Percentiles rank a stretch among this genome's conserved stretches.
Conservation (phyloP, 2,888 invertebrate species). For the Pyrocoelia pectoralis region DNA sequence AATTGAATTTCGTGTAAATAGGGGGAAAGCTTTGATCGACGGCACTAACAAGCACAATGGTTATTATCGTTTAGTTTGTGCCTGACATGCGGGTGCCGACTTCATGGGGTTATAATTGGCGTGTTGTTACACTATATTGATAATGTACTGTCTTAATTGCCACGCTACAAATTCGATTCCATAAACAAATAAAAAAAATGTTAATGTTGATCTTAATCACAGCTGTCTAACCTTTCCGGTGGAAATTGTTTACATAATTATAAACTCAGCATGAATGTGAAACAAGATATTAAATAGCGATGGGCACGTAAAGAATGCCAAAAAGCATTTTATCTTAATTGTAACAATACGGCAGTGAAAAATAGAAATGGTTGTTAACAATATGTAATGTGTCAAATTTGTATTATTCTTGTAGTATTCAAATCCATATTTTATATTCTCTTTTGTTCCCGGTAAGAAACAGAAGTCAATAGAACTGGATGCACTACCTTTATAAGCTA, state of each 20-base stretch:
- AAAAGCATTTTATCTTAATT: background rate
- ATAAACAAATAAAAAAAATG: background rate
- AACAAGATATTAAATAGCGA: background rate
- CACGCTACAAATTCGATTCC: no score
- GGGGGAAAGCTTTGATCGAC: no score
- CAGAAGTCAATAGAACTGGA: constrained; percentile 24
- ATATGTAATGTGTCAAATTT: constrained; percentile 7
- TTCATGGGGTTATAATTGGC: no score
- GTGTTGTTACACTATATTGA: no score
- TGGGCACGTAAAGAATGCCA: constrained; percentile 1
- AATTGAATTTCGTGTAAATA: no score
- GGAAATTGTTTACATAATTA: background rate
- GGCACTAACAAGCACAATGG: no score
- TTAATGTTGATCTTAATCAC: background rate
- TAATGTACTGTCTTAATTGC: no score
- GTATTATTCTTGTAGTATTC: background rate
- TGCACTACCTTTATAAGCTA: constrained; percentile 31
- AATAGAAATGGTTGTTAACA: background rate
- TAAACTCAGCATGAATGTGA: constrained; percentile 1
- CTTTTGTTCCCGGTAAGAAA: constrained; percentile 13
- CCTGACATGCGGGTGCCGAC: no score
- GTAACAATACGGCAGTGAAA: background rate
- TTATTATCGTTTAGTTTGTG: no score
- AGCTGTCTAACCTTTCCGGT: background rate
- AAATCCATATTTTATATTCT: constrained; percentile 5